A percentile compares a stretch with the other conserved stretches of the same genome.
phyloP scores from a whole-genome alignment of 2,888 invertebrate genomes.

The Lysandra coridon region DNA sequence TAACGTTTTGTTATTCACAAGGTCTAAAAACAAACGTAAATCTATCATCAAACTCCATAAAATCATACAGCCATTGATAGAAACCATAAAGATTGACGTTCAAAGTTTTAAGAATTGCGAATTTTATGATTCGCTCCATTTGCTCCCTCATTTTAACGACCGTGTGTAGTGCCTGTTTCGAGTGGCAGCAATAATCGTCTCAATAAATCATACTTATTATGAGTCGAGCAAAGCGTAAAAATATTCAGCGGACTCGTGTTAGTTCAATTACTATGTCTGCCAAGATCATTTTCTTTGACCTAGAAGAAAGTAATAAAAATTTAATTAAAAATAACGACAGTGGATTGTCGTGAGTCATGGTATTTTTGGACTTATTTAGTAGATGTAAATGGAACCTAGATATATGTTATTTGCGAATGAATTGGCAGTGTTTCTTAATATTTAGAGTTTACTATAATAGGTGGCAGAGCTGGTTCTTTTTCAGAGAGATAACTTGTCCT shows the following conservation, averaged over 20 bases:
- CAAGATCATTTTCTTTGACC: constrained; percentile 24
- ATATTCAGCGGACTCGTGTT: constrained; percentile 26
- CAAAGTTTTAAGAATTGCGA: constrained; percentile 18
- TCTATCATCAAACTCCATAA: background rate
- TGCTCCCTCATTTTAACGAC: constrained; percentile 36
- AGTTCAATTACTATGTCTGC: constrained; percentile 12
- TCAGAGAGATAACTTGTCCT: too few species aligned
- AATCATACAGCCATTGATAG: background rate
- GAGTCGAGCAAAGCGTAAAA: constrained; percentile 27
- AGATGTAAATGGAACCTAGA: background rate
- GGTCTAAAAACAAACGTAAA: background rate
- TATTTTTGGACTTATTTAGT: constrained; percentile 1
- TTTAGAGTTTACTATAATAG: background rate
- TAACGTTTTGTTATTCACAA: background rate
- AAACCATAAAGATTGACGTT: constrained; percentile 7
- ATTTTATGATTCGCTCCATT: constrained; percentile 34
- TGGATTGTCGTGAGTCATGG: background rate
- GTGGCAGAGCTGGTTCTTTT: background rate
- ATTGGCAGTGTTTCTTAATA: too few species aligned
- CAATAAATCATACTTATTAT: constrained; percentile 59
- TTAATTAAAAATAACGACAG: constrained; percentile 21
- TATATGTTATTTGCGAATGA: background rate
- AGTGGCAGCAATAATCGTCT: constrained; percentile 56
- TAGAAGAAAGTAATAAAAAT: constrained; percentile 25
- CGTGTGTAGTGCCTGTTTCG: constrained; percentile 46